Percentiles rank a stretch among this genome's conserved stretches.
Evolutionary conservation across 1,140 invertebrate genomes (phyloP).

Genomic region (Apolygus lucorum): DNA sequence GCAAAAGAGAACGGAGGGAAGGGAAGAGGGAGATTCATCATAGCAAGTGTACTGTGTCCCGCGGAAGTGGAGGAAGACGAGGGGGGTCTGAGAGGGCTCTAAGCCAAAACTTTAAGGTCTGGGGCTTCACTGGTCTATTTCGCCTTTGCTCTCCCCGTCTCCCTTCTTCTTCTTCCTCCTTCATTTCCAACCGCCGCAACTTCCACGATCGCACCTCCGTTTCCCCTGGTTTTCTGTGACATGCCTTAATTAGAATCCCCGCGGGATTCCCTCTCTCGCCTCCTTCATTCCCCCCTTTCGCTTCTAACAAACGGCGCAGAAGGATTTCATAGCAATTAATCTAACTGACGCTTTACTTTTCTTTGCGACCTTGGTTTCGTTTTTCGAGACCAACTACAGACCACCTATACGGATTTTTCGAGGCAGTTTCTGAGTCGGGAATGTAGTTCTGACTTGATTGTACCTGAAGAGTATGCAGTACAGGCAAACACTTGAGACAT

Average conservation of each 20-base stretch:
- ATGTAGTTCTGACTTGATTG: no score
- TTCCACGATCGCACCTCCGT: neutral
- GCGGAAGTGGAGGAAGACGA: neutral
- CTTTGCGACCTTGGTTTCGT: neutral
- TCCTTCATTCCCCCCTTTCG: no score
- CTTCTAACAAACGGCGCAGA: conserved; percentile 12
- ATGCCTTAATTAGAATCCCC: conserved; percentile 14
- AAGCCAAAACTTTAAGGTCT: neutral
- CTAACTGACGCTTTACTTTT: conserved; percentile 4
- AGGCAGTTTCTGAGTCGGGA: no score
- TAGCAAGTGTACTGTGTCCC: conserved; percentile 6
- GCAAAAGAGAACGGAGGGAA: neutral
- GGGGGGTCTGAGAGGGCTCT: neutral
- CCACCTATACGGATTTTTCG: neutral
- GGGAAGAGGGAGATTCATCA: neutral
- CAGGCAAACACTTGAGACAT: no score
- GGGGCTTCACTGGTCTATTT: neutral
- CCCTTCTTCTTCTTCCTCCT: neutral
- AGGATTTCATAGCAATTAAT: conserved; percentile 17
- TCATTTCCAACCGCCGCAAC: neutral
- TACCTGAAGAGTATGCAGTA: no score
- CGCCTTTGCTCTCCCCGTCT: conserved; percentile 3
- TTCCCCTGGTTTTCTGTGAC: neutral
- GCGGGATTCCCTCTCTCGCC: no score
- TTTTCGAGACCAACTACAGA: neutral